Base-by-base conservation (phyloP, 2,797 vertebrate genomes). In the Gymnocypris eckloni region DNA sequence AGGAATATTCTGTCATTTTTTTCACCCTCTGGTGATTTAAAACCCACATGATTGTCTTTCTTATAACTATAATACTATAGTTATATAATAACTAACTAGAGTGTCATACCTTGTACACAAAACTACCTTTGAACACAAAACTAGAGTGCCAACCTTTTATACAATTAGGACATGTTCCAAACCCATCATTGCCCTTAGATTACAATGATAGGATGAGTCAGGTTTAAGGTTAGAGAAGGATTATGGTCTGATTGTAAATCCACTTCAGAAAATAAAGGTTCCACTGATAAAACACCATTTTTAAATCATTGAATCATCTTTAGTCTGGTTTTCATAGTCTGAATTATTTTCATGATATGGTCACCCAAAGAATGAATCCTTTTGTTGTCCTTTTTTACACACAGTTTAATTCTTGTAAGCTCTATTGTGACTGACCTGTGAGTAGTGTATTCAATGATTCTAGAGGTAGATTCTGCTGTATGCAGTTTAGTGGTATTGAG, bases 381-480 rank as follows among this genome's bases (percentile, higher is more conserved):
- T 73, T 82, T 56, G 5, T 37, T 20, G 48, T 6, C 10, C 9
- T 48, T 83, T 71, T 22, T 83, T 83, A 64, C 2, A 64, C 39
- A 28, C 18, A 4, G 11, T 82, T 45, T 43, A 73, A 45, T 64
- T 64, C 28, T 59, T 33, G 54, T 73, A n/a, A 9, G 18, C 82
- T 66, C 52, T 45, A 77, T 43, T 71, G 37, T 45, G n/a, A 70
- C 33, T 33, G 52, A 18, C 66, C 15, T 75, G 20, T 73, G 25
- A 64, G 50, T 2, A 28, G 22, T 41, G 33, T 52, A 41, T 66
- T 67, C 39, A 67, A 67, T 82, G 41, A 59, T 43, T 82, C 20
- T 61, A 41, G 72, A 50, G 20, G 45, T 76, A 77, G 72, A 52
- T 84, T 84, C 43, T 84, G 82, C 71, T 67, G 20, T 41, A 54